Percentiles rank a stretch among this genome's conserved stretches.
These are phyloP conservation scores for Acanthoscelides obtectus DNA, from an alignment of 2,888 invertebrate genomes.

Conservation along the genomic window DNA sequence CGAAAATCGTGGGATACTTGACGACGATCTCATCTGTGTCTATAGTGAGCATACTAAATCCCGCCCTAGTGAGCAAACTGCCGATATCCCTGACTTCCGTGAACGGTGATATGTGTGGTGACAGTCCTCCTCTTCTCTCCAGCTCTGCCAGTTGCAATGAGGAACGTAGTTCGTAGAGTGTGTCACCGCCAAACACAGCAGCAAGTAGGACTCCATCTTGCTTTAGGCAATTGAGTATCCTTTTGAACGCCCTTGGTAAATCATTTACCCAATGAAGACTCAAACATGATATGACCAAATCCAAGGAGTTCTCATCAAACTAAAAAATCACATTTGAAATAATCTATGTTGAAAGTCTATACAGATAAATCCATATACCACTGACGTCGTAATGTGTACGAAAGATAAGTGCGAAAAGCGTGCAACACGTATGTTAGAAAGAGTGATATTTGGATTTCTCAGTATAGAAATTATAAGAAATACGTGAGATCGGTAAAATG, in stretches of 20 bases:
- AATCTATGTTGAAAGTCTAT: neutral
- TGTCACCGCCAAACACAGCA: slow-evolving; percentile 92
- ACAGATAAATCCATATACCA: too few species aligned
- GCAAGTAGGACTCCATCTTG: slow-evolving; percentile 93
- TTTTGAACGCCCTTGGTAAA: slow-evolving; percentile 78
- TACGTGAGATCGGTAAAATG: too few species aligned
- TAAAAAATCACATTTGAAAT: slow-evolving; percentile 39
- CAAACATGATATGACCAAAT: slow-evolving; percentile 81
- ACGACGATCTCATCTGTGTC: slow-evolving; percentile 90
- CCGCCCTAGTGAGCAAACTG: slow-evolving; percentile 75
- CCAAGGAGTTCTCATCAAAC: slow-evolving; percentile 73
- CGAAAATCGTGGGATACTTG: slow-evolving; percentile 88
- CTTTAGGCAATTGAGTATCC: slow-evolving; percentile 66
- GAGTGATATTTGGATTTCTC: too few species aligned
- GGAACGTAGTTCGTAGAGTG: slow-evolving; percentile 83
- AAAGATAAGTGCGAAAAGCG: too few species aligned
- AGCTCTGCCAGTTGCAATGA: slow-evolving; percentile 90
- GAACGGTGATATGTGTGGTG: slow-evolving; percentile 90
- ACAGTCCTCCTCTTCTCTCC: slow-evolving; percentile 85
- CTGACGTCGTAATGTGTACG: too few species aligned
- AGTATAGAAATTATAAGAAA: too few species aligned
- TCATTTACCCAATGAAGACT: slow-evolving; percentile 97
- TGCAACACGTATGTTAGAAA: too few species aligned
- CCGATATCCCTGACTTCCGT: slow-evolving; percentile 84
- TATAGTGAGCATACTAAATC: slow-evolving; percentile 88